phyloP scores from a whole-genome alignment of 2,888 invertebrate species.

The Drosophila nigritarsus region DNA sequence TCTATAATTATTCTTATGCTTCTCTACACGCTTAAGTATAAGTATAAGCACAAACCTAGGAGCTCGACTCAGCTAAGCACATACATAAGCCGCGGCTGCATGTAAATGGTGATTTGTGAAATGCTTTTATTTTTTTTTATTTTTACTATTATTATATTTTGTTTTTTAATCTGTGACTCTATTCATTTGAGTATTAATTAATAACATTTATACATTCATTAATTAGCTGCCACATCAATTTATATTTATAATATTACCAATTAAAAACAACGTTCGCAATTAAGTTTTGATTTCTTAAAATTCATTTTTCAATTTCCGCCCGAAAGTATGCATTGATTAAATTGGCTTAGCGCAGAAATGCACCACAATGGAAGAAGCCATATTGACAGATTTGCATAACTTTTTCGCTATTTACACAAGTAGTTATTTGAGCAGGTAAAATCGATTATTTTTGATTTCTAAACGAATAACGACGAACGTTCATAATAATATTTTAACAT shows the following conservation, averaged over 20 bases:
- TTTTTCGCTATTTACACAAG: background rate
- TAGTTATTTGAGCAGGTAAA: background rate
- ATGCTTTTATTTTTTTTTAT: background rate
- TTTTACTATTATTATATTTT: background rate
- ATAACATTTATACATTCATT: background rate
- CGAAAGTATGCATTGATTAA: constrained; percentile 26
- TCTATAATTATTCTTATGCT: background rate
- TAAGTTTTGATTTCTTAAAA: background rate
- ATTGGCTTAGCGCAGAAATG: background rate
- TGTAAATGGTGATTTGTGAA: background rate
- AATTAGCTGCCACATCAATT: background rate
- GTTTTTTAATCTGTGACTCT: background rate
- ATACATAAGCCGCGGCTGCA: background rate
- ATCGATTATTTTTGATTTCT: background rate
- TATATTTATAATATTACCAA: background rate
- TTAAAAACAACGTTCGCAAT: background rate
- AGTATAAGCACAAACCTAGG: background rate
- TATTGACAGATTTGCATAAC: background rate
- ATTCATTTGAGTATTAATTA: background rate
- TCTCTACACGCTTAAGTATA: too few relatives aligned
- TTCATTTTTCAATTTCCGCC: constrained; percentile 8
- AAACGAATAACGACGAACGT: background rate
- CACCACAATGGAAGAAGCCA: background rate
- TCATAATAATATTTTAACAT: background rate
- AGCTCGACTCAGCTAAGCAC: background rate